Evolutionary conservation across 2,888 invertebrate genomes (phyloP).

Genomic region (Pseudanteris insignis): DNA sequence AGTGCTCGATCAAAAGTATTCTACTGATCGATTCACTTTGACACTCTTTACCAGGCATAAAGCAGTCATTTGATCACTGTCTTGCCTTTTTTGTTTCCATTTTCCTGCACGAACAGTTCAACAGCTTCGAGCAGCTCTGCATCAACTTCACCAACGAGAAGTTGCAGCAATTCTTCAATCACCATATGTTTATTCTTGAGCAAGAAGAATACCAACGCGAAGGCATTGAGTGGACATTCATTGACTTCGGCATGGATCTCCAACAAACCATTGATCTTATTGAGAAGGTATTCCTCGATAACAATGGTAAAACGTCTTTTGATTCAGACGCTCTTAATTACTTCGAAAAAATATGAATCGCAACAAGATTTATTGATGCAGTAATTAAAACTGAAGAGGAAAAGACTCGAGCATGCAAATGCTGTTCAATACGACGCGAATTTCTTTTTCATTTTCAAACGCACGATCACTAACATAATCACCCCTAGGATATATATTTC

Average conservation of each 20-base stretch:
- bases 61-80: conserved; percentile 60
- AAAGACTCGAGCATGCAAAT: conserved; percentile 50
- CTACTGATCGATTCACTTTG: conserved; percentile 19
- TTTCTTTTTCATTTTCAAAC: conserved; percentile 17
- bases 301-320: conserved; percentile 33
- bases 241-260: conserved; percentile 84
- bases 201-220: conserved; percentile 98
- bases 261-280: conserved; percentile 83
- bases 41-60: conserved; percentile 39
- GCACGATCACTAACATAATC: conserved; percentile 42
- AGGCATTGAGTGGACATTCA: conserved; percentile 97
- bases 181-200: conserved; percentile 99
- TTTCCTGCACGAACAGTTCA: conserved; percentile 69
- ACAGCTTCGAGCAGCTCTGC: conserved; percentile 81
- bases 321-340: too few relatives aligned
- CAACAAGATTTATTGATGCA: too few relatives aligned
- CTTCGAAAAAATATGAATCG: conserved; percentile 1
- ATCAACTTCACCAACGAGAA: conserved; percentile 91
- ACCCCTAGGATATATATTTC: conserved; percentile 38
- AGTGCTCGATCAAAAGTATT: conserved; percentile 18
- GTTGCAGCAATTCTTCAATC: conserved; percentile 99
- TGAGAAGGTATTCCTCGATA: conserved; percentile 73
- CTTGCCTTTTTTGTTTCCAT: conserved; percentile 57
- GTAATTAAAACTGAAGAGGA: conserved; percentile 12
- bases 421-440: conserved; percentile 27